These are phyloP conservation scores for Drosophila melanica DNA, from an alignment of 1,140 invertebrate genomes.

Conservation along the genomic window DNA sequence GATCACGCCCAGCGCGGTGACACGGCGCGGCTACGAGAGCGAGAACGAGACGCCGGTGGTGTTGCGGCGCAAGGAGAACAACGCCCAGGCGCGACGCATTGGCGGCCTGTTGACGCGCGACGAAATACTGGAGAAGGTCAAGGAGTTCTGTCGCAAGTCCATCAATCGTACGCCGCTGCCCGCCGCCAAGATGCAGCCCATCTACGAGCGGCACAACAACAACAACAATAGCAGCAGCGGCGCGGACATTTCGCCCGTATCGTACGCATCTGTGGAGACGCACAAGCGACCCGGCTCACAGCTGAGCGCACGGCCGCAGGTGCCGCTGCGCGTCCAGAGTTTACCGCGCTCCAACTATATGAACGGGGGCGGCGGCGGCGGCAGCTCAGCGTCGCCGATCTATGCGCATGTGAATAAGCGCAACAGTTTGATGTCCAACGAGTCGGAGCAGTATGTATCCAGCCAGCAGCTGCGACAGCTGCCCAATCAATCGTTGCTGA, in stretches of 20 bases:
- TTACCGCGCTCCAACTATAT: constrained; percentile 46
- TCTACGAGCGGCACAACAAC: constrained; percentile 50
- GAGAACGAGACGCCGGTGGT: constrained; percentile 69
- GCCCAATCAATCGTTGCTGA: constrained; percentile 16
- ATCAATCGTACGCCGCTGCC: constrained; percentile 61
- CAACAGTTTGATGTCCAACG: constrained; percentile 70
- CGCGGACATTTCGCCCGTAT: constrained; percentile 76
- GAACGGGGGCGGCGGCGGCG: background rate
- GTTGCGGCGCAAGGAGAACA: constrained; percentile 50
- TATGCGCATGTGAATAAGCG: constrained; percentile 80
- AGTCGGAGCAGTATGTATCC: constrained; percentile 71
- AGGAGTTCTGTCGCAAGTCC: constrained; percentile 82
- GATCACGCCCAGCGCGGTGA: constrained; percentile 17
- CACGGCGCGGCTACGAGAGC: constrained; percentile 56
- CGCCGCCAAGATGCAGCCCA: constrained; percentile 50
- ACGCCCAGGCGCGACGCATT: constrained; percentile 49
- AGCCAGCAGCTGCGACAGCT: constrained; percentile 37
- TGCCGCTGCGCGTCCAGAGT: constrained; percentile 75
- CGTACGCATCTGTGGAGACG: constrained; percentile 76
- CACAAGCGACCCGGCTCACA: constrained; percentile 43
- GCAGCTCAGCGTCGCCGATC: constrained; percentile 54
- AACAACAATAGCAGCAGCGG: constrained; percentile 1
- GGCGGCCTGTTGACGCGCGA: constrained; percentile 74
- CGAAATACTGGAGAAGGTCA: constrained; percentile 81
- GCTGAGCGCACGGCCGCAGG: constrained; percentile 59